These are phyloP conservation scores for Halcyon malimbica DNA, from an alignment of 2,113 vertebrate species.

Conservation along the genomic window DNA sequence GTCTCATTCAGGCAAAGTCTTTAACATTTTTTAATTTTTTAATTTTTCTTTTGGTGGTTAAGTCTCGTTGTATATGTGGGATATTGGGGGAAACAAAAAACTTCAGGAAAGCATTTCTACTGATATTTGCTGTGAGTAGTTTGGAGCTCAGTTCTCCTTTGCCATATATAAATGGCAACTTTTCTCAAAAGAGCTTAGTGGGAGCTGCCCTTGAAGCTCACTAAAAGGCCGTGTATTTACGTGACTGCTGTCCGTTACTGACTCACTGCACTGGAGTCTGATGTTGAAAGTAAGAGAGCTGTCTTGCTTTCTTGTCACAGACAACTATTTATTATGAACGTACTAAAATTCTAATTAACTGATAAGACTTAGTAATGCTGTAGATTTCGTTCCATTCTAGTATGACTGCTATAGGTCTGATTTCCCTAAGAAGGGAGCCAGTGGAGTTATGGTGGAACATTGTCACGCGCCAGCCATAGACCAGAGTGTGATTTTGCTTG, in stretches of 20 bases:
- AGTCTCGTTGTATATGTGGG: not conserved
- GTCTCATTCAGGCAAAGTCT: not conserved
- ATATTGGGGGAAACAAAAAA: not conserved
- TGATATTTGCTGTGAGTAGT: not conserved
- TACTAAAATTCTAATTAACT: constrained; percentile 26
- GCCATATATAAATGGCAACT: not conserved
- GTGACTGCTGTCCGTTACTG: not conserved
- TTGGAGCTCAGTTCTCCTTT: not conserved
- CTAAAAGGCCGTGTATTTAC: not conserved
- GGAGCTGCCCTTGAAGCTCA: not conserved
- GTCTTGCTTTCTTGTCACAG: not conserved
- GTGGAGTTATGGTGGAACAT: not conserved
- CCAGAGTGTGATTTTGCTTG: too few relatives aligned
- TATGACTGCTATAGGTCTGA: not conserved
- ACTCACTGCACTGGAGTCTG: not conserved
- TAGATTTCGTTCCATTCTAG: not conserved
- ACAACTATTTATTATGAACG: not conserved
- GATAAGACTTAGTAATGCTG: not conserved
- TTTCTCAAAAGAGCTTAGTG: not conserved
- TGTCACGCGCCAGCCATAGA: too few relatives aligned
- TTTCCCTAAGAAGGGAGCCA: not conserved
- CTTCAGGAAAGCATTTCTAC: not conserved
- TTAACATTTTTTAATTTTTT: not conserved
- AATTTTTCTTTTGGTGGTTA: not conserved
- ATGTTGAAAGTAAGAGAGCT: not conserved